These are phyloP conservation scores for Sycophila texana DNA, from an alignment of 2,888 invertebrate genomes.

Conservation along the genomic window DNA sequence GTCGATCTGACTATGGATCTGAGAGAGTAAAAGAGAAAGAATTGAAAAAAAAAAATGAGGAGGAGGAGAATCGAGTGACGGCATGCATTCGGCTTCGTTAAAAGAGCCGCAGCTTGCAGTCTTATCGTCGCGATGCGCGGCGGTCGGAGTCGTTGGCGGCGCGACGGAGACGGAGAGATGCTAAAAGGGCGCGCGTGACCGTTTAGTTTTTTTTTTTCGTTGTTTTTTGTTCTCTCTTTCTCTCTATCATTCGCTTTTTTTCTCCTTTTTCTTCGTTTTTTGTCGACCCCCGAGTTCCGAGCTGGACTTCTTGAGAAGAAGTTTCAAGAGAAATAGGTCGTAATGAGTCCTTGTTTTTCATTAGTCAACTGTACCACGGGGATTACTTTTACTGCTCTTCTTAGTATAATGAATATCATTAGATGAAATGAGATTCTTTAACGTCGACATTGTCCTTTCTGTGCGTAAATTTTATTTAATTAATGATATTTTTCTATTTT, in stretches of 20 bases:
- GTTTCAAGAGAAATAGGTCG: too few relatives aligned
- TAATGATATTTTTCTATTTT: not conserved
- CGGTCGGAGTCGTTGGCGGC: too few relatives aligned
- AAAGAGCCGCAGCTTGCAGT: slow-evolving; percentile 20
- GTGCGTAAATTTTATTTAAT: not conserved
- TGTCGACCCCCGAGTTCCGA: too few relatives aligned
- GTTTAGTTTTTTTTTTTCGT: not conserved
- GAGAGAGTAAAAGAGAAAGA: slow-evolving; percentile 7
- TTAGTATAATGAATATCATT: too few relatives aligned
- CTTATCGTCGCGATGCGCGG: too few relatives aligned
- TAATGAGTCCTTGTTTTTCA: too few relatives aligned
- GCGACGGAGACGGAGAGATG: not conserved
- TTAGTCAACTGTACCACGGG: too few relatives aligned
- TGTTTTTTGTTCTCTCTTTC: not conserved
- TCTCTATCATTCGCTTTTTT: too few relatives aligned
- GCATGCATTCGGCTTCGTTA: slow-evolving; percentile 42
- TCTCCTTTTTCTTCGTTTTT: too few relatives aligned
- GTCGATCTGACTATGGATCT: slow-evolving; percentile 53
- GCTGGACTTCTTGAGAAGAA: too few relatives aligned
- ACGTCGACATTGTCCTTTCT: not conserved
- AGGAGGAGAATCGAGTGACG: not conserved
- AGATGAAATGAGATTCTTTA: not conserved
- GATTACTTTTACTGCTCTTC: too few relatives aligned
- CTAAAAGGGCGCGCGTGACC: not conserved
- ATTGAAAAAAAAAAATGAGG: not conserved